These are phyloP conservation scores for Sciurus niger DNA, from an alignment of 2,113 vertebrate species.

Conservation along the genomic window DNA sequence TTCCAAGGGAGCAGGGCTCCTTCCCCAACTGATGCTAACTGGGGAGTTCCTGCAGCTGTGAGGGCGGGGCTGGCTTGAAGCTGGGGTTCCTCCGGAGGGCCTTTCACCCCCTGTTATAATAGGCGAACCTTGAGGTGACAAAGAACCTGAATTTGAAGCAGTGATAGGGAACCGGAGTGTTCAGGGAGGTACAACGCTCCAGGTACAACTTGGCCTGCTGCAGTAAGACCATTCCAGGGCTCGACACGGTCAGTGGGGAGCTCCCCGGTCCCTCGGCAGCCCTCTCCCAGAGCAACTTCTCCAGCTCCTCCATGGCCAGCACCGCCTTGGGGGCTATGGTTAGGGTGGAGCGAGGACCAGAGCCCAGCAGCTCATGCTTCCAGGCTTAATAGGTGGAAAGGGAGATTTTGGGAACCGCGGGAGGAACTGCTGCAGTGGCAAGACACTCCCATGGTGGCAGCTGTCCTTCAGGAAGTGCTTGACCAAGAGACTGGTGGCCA, in stretches of 20 bases:
- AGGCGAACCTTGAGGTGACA: slow-evolving; percentile 97
- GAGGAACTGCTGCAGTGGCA: slow-evolving; percentile 95
- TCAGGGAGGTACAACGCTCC: slow-evolving; percentile 95
- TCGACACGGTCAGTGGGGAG: slow-evolving; percentile 14
- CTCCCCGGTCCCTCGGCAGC: background rate
- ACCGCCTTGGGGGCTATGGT: background rate
- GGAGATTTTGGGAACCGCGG: slow-evolving; percentile 96
- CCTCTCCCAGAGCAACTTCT: slow-evolving; percentile 42
- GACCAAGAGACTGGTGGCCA: slow-evolving; percentile 94
- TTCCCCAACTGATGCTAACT: slow-evolving; percentile 13
- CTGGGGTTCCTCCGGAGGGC: slow-evolving; percentile 92
- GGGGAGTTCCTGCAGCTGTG: slow-evolving; percentile 67
- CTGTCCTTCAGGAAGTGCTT: slow-evolving; percentile 96
- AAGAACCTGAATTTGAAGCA: slow-evolving; percentile 96
- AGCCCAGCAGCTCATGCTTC: slow-evolving; percentile 95
- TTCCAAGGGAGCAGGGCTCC: slow-evolving; percentile 77
- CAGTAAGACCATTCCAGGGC: slow-evolving; percentile 90
- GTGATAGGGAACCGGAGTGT: slow-evolving; percentile 94
- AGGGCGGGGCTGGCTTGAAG: slow-evolving; percentile 87
- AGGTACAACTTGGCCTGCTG: slow-evolving; percentile 95
- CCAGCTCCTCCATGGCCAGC: background rate
- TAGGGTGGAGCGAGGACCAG: slow-evolving; percentile 3
- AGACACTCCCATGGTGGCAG: slow-evolving; percentile 92
- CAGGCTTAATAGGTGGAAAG: slow-evolving; percentile 97
- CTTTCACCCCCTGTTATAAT: slow-evolving; percentile 98